Evolutionary conservation across 2,888 invertebrate species (phyloP).

Genomic region (Clanis bilineata): DNA sequence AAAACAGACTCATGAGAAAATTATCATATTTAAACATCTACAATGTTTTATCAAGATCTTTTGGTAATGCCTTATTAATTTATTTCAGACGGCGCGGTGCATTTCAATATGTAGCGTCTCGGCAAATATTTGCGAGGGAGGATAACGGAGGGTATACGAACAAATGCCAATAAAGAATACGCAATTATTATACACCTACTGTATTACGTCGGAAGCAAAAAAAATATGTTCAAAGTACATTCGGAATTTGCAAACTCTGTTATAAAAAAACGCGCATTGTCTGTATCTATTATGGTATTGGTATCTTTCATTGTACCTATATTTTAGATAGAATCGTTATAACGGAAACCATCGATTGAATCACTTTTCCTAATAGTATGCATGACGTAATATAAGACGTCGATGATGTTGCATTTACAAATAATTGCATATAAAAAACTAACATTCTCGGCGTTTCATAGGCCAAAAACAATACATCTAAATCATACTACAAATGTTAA

Average conservation of each 20-base stretch:
- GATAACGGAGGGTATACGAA: conserved; percentile 41
- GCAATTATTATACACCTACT: conserved; percentile 44
- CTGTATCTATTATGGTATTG: neutral
- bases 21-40: neutral
- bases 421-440: no score
- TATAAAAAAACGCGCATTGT: neutral
- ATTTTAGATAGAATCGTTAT: no score
- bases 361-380: no score
- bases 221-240: conserved; percentile 11
- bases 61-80: conserved; percentile 49
- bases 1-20: neutral
- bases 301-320: neutral
- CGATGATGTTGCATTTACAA: no score
- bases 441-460: no score
- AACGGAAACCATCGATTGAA: no score
- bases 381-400: no score
- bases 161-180: conserved; percentile 45
- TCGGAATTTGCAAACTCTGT: neutral
- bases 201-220: conserved; percentile 41
- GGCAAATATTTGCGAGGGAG: conserved; percentile 49
- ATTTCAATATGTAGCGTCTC: conserved; percentile 49
- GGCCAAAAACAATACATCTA: neutral
- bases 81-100: conserved; percentile 36
- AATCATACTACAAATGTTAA: neutral
- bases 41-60: neutral